Base-by-base conservation (phyloP, 2,888 invertebrate genomes). In the Microplitis deprimator region DNA sequence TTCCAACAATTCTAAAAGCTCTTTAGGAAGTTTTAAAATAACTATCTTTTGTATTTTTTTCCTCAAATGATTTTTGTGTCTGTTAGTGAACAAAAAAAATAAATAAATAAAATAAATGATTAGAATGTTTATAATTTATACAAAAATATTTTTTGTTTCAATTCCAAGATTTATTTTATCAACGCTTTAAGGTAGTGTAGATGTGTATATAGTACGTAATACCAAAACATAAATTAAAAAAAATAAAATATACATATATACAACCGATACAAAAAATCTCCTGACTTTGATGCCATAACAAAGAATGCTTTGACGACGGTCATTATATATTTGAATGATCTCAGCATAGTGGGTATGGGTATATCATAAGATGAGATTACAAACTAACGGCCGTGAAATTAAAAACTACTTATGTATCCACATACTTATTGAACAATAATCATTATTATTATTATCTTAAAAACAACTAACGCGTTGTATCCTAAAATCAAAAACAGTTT, bases 351-450 rank as follows among this genome's bases (percentile, higher is more conserved):
- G 10, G 3, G 62, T 7, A 62, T 50, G 10, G 8, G 62, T 7
- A 62, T 62, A 62, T 62, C 62, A 62, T 62, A 20, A 62, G 62
- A 62, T 62, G 62, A 62, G 62, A 62, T 62, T 62, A 62, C 62
- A 62, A 62, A 50, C 50, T 50, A 50, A 50, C 50, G 50, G 50
- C 62, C 17, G 20, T 20, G 62, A 20, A 62, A 62, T 62, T 62
- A 62, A 62, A 62, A 62, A 62, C 16, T 16, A 62, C 16, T 62
- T 62, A 17, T 62, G 20, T 50, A 7, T 50, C 13, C 3, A 50
- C 13, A 50, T 50, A 50, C 50, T 50, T 50, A 50, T 29, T 50
- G 50, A 50, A 13, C 13, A 13, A 50, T 50, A 50, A 50, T 50
- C 0, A 50, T 50, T 3, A 50, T 50, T 8, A 50, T 50, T 10